Evolutionary conservation across 2,113 vertebrate genomes (phyloP), one percentile per base, ranked within the genome.

Genomic region (Bucco capensis): DNA sequence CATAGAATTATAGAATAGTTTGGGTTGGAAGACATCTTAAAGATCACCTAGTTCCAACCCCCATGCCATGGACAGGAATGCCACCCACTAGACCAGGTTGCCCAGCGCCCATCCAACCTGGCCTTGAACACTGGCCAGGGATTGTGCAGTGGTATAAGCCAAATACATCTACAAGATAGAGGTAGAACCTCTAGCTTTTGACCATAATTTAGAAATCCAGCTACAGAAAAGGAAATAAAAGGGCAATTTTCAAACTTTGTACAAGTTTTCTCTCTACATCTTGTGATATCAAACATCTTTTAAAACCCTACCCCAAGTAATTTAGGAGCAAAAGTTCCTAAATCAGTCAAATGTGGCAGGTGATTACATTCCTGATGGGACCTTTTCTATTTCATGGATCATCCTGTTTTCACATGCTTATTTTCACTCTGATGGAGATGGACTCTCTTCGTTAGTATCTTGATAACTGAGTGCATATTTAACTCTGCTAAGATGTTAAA

Each of bases 161-260:
- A 40, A 35, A 37, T 2, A 7, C 9, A 38, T 38, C 56, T 22
- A 1, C 28, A 23, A 18, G 5, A 9, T 15, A 37, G 50, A 37
- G 33, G 1, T 3, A 7, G 8, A 22, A 10, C 12, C n/a, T 71
- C 23, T 54, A 33, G 35, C 12, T 62, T 89, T 49, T 2, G 69
- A 42, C 14, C 0, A 0, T 25, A 25, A 25, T 12, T 61, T 30
- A 66, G 42, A 77, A 60, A 37, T 2, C 23, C 57, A 56, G 19
- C 13, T 19, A 38, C 0, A 0, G 23, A n/a, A 71, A 56, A 62
- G 23, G 64, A 73, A 86, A 42, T 5, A 12, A 47, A 74, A 51
- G 5, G 2, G 11, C 13, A 2, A 2, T 42, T 69, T 71, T 17
- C 51, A 28, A 38, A 31, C 1, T 2, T 7, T 3, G 12, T 7